Base-by-base conservation (phyloP, 2,113 vertebrate genomes). In the Arizona elegans region DNA sequence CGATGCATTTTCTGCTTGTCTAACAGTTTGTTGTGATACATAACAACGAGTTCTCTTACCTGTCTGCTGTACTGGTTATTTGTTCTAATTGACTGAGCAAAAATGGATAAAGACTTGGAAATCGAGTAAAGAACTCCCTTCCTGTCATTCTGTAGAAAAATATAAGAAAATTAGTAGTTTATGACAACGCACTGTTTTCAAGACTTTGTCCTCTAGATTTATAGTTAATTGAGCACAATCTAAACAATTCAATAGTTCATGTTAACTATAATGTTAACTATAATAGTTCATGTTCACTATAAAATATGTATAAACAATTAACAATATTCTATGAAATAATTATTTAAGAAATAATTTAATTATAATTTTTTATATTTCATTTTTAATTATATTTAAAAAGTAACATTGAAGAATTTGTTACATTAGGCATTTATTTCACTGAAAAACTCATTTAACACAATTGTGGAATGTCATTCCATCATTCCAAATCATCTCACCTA, bases 91-190 rank as follows among this genome's bases (percentile, higher is more conserved):
- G 99, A 93, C 97, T 97, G 92, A 99, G 98, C 33, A 99, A 98
- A 94, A 99, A 99, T 12, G 99, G 98, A 94, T 99, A 99, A 91
- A 99, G 98, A 43, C 98, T 98, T 0, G 99, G 99, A 94, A 99
- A 99, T 10, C 99, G 98, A 90, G 98, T 99, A 97, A 99, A 99
- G 93, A 99, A 99, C 96, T 99, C 99, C 5, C 98, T 98, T 87
- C 99, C 99, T 0, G 99, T 99, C 99, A 99, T 99, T 97, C 99
- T 99, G 95, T 55, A 92, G 94, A 96, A 92, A 92, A 59, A 43
- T 43, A 21, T 81, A 7, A 93, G 33, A 87, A 33, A 92, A 59
- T 93, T 58, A 93, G 17, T 53, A 93, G 53, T 54, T 86, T 86
- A 21, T 38, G 87, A 43, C 55, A 90, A 47, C 50, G 38, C 33